These are phyloP conservation scores for Origma solitaria DNA, from an alignment of 2,113 vertebrate genomes.

Conservation along the genomic window DNA sequence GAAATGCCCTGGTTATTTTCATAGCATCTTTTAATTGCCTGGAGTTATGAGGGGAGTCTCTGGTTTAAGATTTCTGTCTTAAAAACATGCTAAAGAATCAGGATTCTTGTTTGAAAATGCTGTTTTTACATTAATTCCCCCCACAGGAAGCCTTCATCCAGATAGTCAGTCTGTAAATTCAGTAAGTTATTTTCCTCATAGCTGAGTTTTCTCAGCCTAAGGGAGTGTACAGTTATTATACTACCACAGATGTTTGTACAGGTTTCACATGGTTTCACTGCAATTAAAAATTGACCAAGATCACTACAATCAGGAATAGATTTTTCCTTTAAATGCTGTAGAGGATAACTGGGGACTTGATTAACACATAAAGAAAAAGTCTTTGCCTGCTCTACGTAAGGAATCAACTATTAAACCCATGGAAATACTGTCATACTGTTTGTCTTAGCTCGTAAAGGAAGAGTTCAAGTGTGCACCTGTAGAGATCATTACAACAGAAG, in stretches of 20 bases:
- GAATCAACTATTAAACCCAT: neutral
- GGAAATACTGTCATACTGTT: neutral
- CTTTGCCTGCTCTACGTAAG: neutral
- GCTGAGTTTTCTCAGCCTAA: neutral
- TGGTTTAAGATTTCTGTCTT: neutral
- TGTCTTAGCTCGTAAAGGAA: neutral
- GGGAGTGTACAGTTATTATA: neutral
- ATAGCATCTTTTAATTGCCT: neutral
- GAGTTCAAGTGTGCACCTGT: neutral
- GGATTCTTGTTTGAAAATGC: neutral
- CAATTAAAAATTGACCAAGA: neutral
- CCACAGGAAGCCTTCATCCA: neutral
- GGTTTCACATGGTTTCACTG: neutral
- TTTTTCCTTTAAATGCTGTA: neutral
- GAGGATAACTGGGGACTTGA: neutral
- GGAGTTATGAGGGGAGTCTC: neutral
- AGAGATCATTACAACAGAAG: neutral
- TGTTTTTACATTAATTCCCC: neutral
- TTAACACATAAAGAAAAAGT: neutral
- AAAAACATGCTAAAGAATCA: neutral
- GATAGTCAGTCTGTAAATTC: neutral
- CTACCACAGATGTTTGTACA: neutral
- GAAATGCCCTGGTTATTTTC: neutral
- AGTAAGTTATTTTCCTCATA: neutral
- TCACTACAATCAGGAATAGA: neutral